Conservation (phyloP, 2,797 vertebrate species). For the Acridotheres tristis region DNA sequence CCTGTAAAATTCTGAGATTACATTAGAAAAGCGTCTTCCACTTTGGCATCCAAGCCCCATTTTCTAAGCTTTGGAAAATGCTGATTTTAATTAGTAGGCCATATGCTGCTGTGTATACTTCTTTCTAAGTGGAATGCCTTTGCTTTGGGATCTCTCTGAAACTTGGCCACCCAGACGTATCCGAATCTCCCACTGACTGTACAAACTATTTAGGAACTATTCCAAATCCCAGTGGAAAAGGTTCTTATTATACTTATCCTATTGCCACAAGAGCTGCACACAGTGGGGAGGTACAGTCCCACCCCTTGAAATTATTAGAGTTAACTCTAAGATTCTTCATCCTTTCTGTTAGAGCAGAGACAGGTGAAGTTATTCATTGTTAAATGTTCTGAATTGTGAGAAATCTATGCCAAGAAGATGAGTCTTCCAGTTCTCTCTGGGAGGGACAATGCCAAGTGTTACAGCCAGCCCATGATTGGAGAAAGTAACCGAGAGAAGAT, state of each 20-base stretch:
- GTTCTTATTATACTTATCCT: neutral
- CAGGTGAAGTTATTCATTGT: neutral
- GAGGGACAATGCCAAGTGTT: neutral
- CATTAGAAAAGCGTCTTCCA: neutral
- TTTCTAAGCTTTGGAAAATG: conserved; percentile 27
- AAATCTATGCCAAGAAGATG: neutral
- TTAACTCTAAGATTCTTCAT: neutral
- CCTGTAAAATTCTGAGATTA: neutral
- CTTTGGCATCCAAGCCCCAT: neutral
- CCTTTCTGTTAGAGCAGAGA: neutral
- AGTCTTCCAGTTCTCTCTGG: neutral
- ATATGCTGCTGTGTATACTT: neutral
- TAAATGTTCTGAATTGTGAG: neutral
- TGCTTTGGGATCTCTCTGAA: neutral
- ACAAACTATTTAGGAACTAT: conserved; percentile 19
- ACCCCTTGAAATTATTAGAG: neutral
- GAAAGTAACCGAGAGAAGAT: neutral
- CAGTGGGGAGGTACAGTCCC: neutral
- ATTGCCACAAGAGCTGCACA: accelerated
- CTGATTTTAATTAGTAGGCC: conserved; percentile 3
- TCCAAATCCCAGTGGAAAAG: neutral
- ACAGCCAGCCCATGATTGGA: neutral
- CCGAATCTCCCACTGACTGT: neutral
- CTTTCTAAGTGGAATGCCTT: conserved; percentile 8
- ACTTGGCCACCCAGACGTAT: neutral